phyloP scores from a whole-genome alignment of 2,888 invertebrate species.

The Aromia moschata region DNA sequence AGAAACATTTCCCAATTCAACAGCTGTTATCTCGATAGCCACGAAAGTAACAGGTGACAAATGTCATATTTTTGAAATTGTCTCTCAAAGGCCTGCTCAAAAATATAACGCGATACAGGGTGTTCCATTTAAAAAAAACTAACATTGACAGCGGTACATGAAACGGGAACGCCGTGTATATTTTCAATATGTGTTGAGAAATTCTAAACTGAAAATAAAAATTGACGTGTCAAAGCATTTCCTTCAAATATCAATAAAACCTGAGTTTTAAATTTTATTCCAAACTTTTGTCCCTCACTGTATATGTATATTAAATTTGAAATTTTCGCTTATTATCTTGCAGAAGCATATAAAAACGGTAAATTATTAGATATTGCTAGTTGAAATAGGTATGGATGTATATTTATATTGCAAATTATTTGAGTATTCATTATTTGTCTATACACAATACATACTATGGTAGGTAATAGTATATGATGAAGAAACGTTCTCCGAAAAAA shows the following conservation, averaged over 20 bases:
- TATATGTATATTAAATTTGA: too few species aligned
- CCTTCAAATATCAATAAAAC: neutral
- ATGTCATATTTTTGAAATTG: neutral
- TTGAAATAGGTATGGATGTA: too few species aligned
- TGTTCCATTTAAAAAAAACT: neutral
- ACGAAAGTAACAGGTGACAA: neutral
- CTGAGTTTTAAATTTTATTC: neutral
- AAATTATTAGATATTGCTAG: too few species aligned
- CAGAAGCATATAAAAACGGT: too few species aligned
- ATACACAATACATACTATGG: too few species aligned
- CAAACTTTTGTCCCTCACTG: neutral
- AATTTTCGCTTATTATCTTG: too few species aligned
- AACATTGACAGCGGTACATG: neutral
- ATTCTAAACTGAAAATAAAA: neutral
- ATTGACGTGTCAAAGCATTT: neutral
- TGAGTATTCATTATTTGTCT: too few species aligned
- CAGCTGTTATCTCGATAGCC: neutral
- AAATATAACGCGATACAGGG: neutral
- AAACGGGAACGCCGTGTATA: neutral
- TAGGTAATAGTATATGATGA: too few species aligned
- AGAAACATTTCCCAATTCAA: neutral
- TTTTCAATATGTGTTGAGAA: neutral
- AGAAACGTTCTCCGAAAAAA: too few species aligned
- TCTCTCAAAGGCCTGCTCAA: neutral
- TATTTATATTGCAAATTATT: too few species aligned